phyloP scores from a whole-genome alignment of 2,888 invertebrate species.

The Ophioninae sp. region DNA sequence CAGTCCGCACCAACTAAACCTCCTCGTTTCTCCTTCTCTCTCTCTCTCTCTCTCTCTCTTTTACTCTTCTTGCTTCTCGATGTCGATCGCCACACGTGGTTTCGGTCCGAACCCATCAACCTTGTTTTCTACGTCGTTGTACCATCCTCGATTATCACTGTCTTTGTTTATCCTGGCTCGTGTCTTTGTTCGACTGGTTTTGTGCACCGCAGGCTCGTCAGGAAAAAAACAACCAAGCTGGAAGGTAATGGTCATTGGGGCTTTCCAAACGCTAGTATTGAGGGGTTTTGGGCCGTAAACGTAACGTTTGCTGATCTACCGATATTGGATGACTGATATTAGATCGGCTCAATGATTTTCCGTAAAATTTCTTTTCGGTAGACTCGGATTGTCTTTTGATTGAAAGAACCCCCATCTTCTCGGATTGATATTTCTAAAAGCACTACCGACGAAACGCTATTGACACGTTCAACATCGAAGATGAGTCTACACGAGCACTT shows the following conservation, averaged over 20 bases:
- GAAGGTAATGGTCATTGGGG: not conserved
- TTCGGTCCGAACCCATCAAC: conserved; percentile 54
- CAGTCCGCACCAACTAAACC: conserved; percentile 32
- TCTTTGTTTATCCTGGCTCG: conserved; percentile 23
- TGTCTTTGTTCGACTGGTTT: not conserved
- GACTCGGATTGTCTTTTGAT: no score
- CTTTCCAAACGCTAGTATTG: not conserved
- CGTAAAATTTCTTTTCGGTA: no score
- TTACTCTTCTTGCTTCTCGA: conserved; percentile 27
- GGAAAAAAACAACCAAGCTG: not conserved
- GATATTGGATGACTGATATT: no score
- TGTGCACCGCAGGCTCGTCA: not conserved
- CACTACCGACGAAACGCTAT: not conserved
- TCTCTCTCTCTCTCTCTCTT: conserved; percentile 25
- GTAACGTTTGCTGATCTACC: no score
- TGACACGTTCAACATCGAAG: not conserved
- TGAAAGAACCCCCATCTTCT: not conserved
- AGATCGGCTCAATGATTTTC: no score
- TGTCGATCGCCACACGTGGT: conserved; percentile 32
- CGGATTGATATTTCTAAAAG: not conserved
- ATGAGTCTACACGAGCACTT: conserved; percentile 52
- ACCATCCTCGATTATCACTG: conserved; percentile 26
- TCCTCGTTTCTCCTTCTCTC: conserved; percentile 22
- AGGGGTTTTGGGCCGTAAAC: no score
- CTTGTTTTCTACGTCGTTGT: conserved; percentile 51